Conservation (phyloP, 2,888 invertebrate species). For the Neoitamus cyanurus region DNA sequence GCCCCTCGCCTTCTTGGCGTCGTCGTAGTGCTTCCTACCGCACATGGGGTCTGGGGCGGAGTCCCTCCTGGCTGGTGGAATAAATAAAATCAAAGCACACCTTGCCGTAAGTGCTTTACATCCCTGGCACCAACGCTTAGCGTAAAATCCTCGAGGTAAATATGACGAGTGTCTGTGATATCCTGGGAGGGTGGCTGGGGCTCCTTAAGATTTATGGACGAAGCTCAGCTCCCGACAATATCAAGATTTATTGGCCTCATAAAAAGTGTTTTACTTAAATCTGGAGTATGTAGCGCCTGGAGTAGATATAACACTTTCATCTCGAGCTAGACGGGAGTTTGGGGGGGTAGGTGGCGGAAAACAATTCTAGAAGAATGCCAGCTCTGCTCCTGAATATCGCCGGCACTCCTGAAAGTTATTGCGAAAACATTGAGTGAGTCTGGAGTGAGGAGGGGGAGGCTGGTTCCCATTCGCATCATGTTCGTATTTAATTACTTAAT, state of each 20-base stretch:
- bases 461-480: slow-evolving; percentile 35
- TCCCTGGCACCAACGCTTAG: not conserved
- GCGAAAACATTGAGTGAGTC: slow-evolving; percentile 25
- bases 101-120: slow-evolving; percentile 47
- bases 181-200: slow-evolving; percentile 17
- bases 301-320: slow-evolving; percentile 34
- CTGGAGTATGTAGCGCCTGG: slow-evolving; percentile 35
- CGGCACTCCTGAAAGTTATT: slow-evolving; percentile 16
- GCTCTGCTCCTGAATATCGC: not conserved
- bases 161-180: slow-evolving; percentile 47
- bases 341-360: not conserved
- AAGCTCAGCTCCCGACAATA: slow-evolving; percentile 50
- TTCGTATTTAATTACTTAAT: slow-evolving; percentile 44
- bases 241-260: slow-evolving; percentile 50
- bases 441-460: not conserved
- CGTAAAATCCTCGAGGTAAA: slow-evolving; percentile 43
- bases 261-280: slow-evolving; percentile 50
- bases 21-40: not conserved
- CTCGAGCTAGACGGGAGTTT: not conserved
- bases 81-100: slow-evolving; percentile 44
- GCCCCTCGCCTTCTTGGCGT: not conserved
- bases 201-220: slow-evolving; percentile 50
- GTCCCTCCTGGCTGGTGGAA: not conserved
- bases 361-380: slow-evolving; percentile 12
- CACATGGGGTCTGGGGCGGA: not conserved